A percentile compares a stretch with the other conserved stretches of the same genome.
Conservation (phyloP, 2,113 vertebrate genomes). For the Vombatus ursinus region DNA sequence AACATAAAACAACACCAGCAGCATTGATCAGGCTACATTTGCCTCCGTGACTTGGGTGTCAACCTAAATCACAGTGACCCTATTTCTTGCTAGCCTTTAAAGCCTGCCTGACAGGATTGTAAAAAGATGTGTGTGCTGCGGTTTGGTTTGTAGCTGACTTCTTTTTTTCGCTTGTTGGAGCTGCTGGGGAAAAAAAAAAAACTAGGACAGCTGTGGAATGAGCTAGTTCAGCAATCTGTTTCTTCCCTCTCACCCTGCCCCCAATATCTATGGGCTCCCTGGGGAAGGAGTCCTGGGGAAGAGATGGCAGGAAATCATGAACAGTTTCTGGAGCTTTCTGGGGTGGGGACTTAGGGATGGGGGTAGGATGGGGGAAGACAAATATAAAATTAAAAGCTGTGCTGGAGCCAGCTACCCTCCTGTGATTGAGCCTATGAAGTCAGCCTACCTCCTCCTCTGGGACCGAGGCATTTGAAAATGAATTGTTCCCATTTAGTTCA, state of each 20-base stretch:
- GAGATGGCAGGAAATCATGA: constrained; percentile 69
- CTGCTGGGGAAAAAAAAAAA: constrained; percentile 54
- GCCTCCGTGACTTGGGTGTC: constrained; percentile 41
- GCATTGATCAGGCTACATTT: constrained; percentile 59
- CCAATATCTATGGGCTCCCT: constrained; percentile 52
- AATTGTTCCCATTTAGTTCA: constrained; percentile 39
- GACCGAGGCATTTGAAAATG: constrained; percentile 57
- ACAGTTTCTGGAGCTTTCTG: constrained; percentile 60
- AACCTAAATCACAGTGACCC: constrained; percentile 62
- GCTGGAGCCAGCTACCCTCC: constrained; percentile 61
- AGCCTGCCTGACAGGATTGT: constrained; percentile 55
- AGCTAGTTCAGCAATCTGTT: constrained; percentile 76
- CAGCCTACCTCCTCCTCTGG: background rate
- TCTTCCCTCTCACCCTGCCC: constrained; percentile 54
- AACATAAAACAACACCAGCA: constrained; percentile 55
- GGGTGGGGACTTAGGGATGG: background rate
- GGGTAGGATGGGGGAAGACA: constrained; percentile 62
- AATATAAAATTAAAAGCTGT: constrained; percentile 49
- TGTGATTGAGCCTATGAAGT: background rate
- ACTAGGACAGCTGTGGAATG: constrained; percentile 70
- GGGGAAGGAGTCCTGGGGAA: constrained; percentile 71
- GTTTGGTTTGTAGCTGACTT: constrained; percentile 72
- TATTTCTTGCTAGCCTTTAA: constrained; percentile 64
- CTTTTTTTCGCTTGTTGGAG: constrained; percentile 65
- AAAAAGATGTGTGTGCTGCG: constrained; percentile 72